Evolutionary conservation across 2,113 vertebrate genomes (phyloP).

Genomic region (Barbus barbus): DNA sequence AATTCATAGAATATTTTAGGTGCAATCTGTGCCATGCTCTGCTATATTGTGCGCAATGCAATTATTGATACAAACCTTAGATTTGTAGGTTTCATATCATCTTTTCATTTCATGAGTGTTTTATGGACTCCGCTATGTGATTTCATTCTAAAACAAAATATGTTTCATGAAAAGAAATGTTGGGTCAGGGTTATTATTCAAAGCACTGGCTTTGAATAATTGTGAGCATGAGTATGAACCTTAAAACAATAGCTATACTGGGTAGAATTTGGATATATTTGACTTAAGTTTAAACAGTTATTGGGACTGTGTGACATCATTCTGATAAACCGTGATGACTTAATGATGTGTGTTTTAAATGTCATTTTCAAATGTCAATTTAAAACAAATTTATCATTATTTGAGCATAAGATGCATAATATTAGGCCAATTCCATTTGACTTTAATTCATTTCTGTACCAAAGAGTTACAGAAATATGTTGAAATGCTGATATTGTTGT

Average conservation of each 20-base stretch:
- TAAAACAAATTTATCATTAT: no score
- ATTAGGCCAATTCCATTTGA: no score
- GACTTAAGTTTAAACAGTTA: background rate
- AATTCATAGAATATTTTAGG: constrained; percentile 31
- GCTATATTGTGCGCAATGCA: background rate
- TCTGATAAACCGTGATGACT: background rate
- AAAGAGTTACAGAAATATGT: background rate
- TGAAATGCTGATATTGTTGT: background rate
- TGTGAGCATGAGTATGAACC: background rate
- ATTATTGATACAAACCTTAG: background rate
- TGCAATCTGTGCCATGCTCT: background rate
- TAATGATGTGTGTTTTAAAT: background rate
- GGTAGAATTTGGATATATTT: background rate
- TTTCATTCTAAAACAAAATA: background rate
- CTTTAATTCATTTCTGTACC: background rate
- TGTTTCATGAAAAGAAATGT: background rate
- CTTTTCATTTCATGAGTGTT: background rate
- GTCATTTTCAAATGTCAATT: no score
- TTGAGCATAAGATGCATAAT: no score
- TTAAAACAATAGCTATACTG: background rate
- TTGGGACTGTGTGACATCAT: no score
- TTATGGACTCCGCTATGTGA: background rate
- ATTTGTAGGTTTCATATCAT: background rate
- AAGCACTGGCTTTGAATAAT: no score
- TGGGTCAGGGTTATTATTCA: background rate